Conservation (phyloP, 2,888 invertebrate species). For the Lithophane ornitopus region DNA sequence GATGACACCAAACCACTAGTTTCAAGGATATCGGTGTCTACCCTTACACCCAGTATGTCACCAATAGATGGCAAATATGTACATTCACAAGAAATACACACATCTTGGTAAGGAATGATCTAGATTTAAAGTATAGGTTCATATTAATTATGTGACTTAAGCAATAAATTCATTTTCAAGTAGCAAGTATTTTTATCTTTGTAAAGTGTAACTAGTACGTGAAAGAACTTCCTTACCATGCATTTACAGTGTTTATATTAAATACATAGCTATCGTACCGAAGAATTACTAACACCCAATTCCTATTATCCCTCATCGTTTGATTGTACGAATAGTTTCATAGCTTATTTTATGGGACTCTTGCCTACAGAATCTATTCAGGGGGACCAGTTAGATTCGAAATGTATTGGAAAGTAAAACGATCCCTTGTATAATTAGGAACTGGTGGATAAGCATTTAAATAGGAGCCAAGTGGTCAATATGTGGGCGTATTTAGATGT, state of each 20-base stretch:
- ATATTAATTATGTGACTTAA: slow-evolving; percentile 12
- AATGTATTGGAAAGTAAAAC: slow-evolving; percentile 26
- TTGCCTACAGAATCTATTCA: background rate
- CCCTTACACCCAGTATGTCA: no score
- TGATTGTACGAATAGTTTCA: background rate
- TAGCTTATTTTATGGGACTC: background rate
- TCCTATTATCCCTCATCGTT: background rate
- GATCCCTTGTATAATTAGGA: slow-evolving; percentile 7
- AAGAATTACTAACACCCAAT: background rate
- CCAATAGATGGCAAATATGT: slow-evolving; percentile 3
- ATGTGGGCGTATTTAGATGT: slow-evolving; percentile 66
- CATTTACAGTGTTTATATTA: slow-evolving; percentile 47
- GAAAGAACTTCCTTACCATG: slow-evolving; percentile 24
- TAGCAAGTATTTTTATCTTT: slow-evolving; percentile 27
- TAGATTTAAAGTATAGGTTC: slow-evolving; percentile 29
- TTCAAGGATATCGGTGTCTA: no score
- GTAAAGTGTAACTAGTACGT: background rate
- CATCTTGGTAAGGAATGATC: slow-evolving; percentile 31
- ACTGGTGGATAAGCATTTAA: slow-evolving; percentile 36
- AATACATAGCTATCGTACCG: background rate
- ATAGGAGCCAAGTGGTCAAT: slow-evolving; percentile 54
- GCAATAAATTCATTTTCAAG: slow-evolving; percentile 27
- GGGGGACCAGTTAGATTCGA: slow-evolving; percentile 21
- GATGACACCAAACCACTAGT: no score
- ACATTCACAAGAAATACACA: slow-evolving; percentile 21